Evolutionary conservation across 2,113 vertebrate genomes (phyloP).

Genomic region (Cheilinus undulatus): DNA sequence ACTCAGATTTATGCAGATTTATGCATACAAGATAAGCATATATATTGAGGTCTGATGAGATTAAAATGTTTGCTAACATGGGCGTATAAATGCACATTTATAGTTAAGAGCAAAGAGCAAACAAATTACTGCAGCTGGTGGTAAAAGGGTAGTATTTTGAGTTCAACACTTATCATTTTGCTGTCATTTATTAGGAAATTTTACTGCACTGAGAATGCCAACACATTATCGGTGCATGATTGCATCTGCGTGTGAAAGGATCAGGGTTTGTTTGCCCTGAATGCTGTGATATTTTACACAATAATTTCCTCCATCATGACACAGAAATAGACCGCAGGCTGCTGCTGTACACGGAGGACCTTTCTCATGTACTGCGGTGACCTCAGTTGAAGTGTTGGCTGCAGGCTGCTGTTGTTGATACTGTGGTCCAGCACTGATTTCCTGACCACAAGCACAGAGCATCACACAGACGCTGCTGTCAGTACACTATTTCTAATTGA

Average conservation of each 20-base stretch:
- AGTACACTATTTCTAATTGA: background rate
- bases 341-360: conserved; percentile 18
- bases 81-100: background rate
- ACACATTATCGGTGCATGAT: background rate
- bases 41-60: background rate
- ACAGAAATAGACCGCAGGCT: conserved; percentile 27
- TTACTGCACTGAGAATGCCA: background rate
- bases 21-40: background rate
- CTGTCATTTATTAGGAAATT: background rate
- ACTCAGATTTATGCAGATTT: background rate
- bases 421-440: conserved; percentile 15
- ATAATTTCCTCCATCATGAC: conserved; percentile 4
- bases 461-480: background rate
- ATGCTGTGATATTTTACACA: conserved; percentile 14
- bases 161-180: background rate
- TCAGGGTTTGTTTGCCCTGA: conserved; percentile 13
- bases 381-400: conserved; percentile 50
- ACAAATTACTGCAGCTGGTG: background rate
- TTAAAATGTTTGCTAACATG: background rate
- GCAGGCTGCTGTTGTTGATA: conserved; percentile 41
- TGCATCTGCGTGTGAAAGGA: background rate
- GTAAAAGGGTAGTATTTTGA: too few species aligned
- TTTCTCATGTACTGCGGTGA: conserved; percentile 28
- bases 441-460: conserved; percentile 4
- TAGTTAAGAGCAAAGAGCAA: background rate